Evolutionary conservation across 1,140 invertebrate genomes (phyloP).

Genomic region (Andricus grossulariae): DNA sequence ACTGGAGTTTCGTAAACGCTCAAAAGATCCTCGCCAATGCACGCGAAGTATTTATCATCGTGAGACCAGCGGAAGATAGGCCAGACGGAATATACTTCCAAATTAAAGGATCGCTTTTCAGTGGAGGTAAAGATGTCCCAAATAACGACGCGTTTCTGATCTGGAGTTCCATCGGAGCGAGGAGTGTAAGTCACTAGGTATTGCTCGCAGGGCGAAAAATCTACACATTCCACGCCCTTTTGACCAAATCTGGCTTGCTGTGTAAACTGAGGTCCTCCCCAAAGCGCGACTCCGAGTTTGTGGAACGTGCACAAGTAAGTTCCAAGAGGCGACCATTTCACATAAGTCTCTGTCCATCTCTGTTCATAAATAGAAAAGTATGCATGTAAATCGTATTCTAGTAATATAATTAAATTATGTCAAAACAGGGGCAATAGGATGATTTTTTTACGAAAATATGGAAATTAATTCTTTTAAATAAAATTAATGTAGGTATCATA

Average conservation of each 20-base stretch:
- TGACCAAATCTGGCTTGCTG: constrained; percentile 96
- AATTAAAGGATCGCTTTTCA: constrained; percentile 93
- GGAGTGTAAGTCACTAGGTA: constrained; percentile 96
- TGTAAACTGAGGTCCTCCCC: constrained; percentile 95
- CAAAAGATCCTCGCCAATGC: constrained; percentile 88
- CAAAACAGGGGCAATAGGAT: too few species aligned
- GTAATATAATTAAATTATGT: too few species aligned
- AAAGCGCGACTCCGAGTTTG: constrained; percentile 94
- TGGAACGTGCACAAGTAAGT: constrained; percentile 98
- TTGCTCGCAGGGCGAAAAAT: constrained; percentile 98
- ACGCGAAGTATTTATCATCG: constrained; percentile 97
- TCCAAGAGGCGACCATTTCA: constrained; percentile 97
- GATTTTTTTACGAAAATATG: too few species aligned
- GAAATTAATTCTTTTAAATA: too few species aligned
- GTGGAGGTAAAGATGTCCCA: constrained; percentile 97
- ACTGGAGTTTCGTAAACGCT: constrained; percentile 97
- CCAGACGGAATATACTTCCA: constrained; percentile 89
- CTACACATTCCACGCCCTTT: constrained; percentile 93
- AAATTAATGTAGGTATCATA: too few species aligned
- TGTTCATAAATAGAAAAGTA: constrained; percentile 62
- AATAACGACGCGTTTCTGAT: constrained; percentile 88
- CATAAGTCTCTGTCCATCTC: constrained; percentile 96
- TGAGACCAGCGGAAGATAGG: constrained; percentile 98
- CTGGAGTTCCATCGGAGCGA: constrained; percentile 79
- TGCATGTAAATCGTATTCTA: too few species aligned